A percentile compares a stretch with the other conserved stretches of the same genome.
Conservation (phyloP, 1,140 invertebrate species). For the Neodiprion virginianus region DNA sequence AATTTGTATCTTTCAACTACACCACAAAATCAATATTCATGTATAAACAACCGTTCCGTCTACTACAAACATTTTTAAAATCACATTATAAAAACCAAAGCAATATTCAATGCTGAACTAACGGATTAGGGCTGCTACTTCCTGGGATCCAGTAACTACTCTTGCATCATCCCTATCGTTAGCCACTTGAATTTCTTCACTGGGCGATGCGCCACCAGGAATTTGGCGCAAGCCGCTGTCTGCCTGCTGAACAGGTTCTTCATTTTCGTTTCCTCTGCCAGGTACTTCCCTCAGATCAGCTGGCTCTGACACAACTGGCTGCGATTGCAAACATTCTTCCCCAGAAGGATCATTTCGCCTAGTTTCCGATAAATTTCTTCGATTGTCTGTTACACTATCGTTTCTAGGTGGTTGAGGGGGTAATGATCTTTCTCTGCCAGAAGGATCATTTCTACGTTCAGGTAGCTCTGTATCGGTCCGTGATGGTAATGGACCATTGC, state of each 20-base stretch:
- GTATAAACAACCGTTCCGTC: no score
- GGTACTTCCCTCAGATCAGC: conserved; percentile 50
- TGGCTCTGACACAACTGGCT: conserved; percentile 40
- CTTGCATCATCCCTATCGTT: conserved; percentile 47
- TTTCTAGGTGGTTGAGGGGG: conserved; percentile 52
- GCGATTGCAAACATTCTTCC: conserved; percentile 43
- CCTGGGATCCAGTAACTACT: conserved; percentile 56
- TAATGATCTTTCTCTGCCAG: conserved; percentile 51
- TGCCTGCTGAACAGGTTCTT: conserved; percentile 38
- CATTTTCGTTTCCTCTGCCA: conserved; percentile 49
- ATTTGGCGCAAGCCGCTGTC: conserved; percentile 50
- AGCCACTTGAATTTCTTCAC: conserved; percentile 35
- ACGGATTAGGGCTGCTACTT: conserved; percentile 42
- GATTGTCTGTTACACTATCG: background rate
- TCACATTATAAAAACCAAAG: background rate
- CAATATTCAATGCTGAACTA: conserved; percentile 25
- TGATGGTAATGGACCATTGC: conserved; percentile 35
- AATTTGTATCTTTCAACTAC: background rate
- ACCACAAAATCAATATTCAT: background rate
- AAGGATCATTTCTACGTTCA: conserved; percentile 56
- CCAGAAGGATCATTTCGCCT: conserved; percentile 47
- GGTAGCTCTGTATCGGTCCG: conserved; percentile 41
- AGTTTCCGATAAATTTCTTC: background rate
- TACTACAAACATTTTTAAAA: no score
- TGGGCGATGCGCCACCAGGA: conserved; percentile 53